These are phyloP conservation scores for Muscicapa adusta DNA, from an alignment of 2,113 vertebrate genomes.

Conservation along the genomic window DNA sequence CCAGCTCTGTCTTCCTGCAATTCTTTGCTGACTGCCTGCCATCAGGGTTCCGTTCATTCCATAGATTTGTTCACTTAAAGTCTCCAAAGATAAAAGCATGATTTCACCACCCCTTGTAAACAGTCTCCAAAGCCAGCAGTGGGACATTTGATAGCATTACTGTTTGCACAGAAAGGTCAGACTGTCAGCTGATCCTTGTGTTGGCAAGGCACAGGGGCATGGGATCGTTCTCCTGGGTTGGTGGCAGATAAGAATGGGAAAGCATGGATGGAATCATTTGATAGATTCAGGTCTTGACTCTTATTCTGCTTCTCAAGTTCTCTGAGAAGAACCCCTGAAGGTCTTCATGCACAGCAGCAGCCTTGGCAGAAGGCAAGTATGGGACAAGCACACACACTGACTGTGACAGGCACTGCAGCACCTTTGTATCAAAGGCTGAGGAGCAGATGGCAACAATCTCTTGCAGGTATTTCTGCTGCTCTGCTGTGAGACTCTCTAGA, in stretches of 20 bases:
- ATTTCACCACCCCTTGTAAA: neutral
- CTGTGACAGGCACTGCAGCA: neutral
- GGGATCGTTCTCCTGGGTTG: rapidly evolving
- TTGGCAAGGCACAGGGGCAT: neutral
- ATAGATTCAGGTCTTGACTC: neutral
- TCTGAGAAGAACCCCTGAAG: neutral
- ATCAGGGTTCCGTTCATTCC: neutral
- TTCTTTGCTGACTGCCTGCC: neutral
- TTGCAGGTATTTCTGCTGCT: neutral
- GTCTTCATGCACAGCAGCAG: neutral
- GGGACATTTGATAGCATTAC: neutral
- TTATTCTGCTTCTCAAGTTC: neutral
- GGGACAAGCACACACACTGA: neutral
- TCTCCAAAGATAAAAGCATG: neutral
- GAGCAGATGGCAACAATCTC: neutral
- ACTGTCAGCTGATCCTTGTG: neutral
- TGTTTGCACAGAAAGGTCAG: neutral
- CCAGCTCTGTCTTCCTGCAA: neutral
- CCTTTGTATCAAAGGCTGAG: neutral
- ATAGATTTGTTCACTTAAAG: neutral
- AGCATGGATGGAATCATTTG: neutral
- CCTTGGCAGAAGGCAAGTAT: neutral
- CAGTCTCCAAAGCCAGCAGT: neutral
- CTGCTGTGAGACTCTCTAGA: neutral
- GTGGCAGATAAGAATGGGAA: neutral